Evolutionary conservation across 2,113 vertebrate species (phyloP), one percentile per base, ranked within the genome.

Genomic region (Ciconia boyciana): DNA sequence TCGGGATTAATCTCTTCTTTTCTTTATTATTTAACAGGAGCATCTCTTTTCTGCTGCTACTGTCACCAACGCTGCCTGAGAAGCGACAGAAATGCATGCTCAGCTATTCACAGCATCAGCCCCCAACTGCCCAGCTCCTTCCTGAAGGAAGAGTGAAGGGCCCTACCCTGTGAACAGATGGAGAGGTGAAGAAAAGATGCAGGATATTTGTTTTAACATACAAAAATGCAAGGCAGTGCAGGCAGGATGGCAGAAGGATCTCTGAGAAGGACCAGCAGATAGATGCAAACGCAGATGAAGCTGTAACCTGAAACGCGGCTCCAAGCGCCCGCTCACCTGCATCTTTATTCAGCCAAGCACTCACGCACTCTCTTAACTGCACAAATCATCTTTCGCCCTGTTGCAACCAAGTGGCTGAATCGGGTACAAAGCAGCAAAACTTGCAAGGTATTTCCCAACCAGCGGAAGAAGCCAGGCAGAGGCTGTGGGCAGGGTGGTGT

Each of bases 161-260:
- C 29, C 39, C 43, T 21, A 2, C 20, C 34, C 46, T 8, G 41
- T 1, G 13, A 36, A 2, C 32, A 65, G 44, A n/a, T 1, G 44
- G 20, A 51, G 24, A 60, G 34, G 71, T 14, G 44, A 12, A 8
- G 74, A 21, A 44, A 29, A 55, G 61, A n/a, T 10, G 52, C 32
- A 80, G 44, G 31, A 1, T 2, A 1, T 13, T 8, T 26, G 26
- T n/a, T 74, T 12, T 20, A 16, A 25, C 0, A 4, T 0, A 32
- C 49, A 41, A 34, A 60, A 36, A 28, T 3, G 69, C 46, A 15
- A 41, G 28, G 71, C 54, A 61, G 39, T 0, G 26, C 19, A 8
- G 71, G 49, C 75, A 52, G 39, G 32, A 10, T 2, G 21, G 64
- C 60, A 79, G 84, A 64, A 61, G 86, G 41, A 20, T 2, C 44